phyloP scores from a whole-genome alignment of 2,113 vertebrate species.

The Thamnaconus septentrionalis region DNA sequence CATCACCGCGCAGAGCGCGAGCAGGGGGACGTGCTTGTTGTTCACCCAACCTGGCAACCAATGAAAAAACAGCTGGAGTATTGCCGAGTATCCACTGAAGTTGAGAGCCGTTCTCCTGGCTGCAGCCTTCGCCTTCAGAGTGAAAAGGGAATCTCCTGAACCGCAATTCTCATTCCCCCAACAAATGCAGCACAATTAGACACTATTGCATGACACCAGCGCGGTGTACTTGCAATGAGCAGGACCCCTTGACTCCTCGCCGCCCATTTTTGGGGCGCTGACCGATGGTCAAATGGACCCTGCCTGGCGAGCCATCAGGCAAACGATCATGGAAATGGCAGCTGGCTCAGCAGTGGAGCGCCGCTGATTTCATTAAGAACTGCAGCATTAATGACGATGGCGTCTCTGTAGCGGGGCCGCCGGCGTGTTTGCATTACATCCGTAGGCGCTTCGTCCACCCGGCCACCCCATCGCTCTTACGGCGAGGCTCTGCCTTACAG shows the following conservation, averaged over 20 bases:
- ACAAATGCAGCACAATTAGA: no score
- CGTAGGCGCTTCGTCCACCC: constrained; percentile 35
- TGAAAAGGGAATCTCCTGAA: constrained; percentile 29
- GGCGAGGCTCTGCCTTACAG: constrained; percentile 25
- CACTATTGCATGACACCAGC: no score
- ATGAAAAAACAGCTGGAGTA: constrained; percentile 74
- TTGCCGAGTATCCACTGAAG: constrained; percentile 63
- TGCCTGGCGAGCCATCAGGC: constrained; percentile 38
- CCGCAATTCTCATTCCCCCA: no score
- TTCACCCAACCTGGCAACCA: constrained; percentile 63
- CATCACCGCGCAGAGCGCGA: constrained; percentile 54
- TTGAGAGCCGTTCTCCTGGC: constrained; percentile 66
- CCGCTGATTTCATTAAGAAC: constrained; percentile 59
- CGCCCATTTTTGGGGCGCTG: constrained; percentile 17
- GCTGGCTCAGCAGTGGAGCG: constrained; percentile 52
- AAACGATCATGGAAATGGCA: constrained; percentile 29
- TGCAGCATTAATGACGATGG: constrained; percentile 59
- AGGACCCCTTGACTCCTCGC: constrained; percentile 21
- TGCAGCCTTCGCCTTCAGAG: constrained; percentile 41
- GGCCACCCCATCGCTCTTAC: constrained; percentile 43
- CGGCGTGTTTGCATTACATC: constrained; percentile 55
- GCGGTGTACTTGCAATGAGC: background rate
- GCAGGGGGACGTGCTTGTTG: constrained; percentile 62
- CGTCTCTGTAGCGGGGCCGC: constrained; percentile 30
- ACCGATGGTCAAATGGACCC: constrained; percentile 40